Percentiles rank a stretch among this genome's conserved stretches.
Conservation (phyloP, 2,797 vertebrate genomes). For the Tapera naevia region DNA sequence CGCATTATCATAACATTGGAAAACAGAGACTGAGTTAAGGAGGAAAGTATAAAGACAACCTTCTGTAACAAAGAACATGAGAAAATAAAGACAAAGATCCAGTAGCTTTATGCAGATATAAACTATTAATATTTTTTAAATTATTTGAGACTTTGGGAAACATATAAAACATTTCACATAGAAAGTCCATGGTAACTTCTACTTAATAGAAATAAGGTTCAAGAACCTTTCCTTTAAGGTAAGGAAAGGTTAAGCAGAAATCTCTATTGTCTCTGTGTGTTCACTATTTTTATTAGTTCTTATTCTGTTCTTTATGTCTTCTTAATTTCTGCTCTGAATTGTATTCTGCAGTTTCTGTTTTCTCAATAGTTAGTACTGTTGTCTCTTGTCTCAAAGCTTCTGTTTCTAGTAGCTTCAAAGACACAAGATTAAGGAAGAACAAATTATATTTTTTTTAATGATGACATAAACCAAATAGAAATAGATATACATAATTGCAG, state of each 20-base stretch:
- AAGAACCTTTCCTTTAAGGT: too few relatives aligned
- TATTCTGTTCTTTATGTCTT: background rate
- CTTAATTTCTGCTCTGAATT: background rate
- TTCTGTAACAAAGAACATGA: background rate
- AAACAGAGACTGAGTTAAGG: background rate
- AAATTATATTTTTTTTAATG: background rate
- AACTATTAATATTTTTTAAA: background rate
- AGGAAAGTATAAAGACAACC: background rate
- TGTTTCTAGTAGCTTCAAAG: background rate
- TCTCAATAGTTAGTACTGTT: background rate
- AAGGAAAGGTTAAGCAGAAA: background rate
- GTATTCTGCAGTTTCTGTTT: background rate
- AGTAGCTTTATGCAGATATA: background rate
- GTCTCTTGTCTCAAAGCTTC: background rate
- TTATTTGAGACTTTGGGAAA: background rate
- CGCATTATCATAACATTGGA: background rate
- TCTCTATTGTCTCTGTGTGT: background rate
- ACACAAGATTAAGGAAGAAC: background rate
- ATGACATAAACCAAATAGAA: background rate
- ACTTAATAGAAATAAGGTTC: too few relatives aligned
- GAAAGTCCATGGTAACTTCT: background rate
- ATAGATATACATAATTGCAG: background rate
- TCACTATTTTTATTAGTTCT: background rate
- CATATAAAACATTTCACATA: background rate
- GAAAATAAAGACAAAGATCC: background rate